Evolutionary conservation across 1,140 invertebrate genomes (phyloP).

Genomic region (Eueides isabella): DNA sequence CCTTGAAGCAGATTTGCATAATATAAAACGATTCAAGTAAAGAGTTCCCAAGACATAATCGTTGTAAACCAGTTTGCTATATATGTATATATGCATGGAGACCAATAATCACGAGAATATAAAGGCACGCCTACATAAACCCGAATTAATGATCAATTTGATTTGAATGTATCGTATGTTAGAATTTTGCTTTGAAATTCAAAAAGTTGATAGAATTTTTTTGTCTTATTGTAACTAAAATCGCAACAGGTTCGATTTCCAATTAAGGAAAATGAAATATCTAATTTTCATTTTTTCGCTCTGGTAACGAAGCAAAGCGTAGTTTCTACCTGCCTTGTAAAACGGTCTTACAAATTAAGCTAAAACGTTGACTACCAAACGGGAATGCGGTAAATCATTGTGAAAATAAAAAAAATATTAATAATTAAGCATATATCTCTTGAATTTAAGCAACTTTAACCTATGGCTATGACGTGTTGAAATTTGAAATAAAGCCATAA

Average conservation of each 20-base stretch:
- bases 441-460: background rate
- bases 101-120: constrained; percentile 11
- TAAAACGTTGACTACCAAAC: too few relatives aligned
- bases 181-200: background rate
- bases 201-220: too few relatives aligned
- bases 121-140: constrained; percentile 7
- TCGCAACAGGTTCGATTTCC: too few relatives aligned
- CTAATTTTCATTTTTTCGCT: too few relatives aligned
- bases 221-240: too few relatives aligned
- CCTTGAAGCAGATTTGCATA: constrained; percentile 1
- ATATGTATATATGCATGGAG: constrained; percentile 19
- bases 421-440: background rate
- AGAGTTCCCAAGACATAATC: constrained; percentile 21
- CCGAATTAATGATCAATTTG: background rate
- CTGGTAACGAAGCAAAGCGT: too few relatives aligned
- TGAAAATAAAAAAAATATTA: background rate
- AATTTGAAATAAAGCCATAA: constrained; percentile 4
- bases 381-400: too few relatives aligned
- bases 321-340: too few relatives aligned
- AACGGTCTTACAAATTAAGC: too few relatives aligned
- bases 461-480: background rate
- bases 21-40: background rate
- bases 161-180: background rate
- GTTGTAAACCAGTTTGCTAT: constrained; percentile 23
- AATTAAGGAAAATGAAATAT: too few relatives aligned